Conservation (phyloP, 37 sponge, comb jelly and placozoan genomes). For the Spongia lamella region DNA sequence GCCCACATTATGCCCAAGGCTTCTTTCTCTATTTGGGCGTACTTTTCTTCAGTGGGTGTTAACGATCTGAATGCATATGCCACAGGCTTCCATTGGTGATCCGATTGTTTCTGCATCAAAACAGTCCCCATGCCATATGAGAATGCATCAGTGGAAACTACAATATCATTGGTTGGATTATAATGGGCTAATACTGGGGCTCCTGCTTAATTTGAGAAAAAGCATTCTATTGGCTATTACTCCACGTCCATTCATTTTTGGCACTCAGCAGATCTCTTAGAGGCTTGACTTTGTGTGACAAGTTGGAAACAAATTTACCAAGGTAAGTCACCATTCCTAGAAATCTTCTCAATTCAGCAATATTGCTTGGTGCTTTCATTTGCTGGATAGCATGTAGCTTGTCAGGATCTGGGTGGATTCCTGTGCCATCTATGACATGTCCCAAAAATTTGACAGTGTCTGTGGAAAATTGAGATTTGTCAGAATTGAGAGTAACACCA, state of each 20-base stretch:
- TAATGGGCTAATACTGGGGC: too few species aligned
- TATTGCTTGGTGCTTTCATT: constrained; percentile 20
- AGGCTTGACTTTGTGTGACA: too few species aligned
- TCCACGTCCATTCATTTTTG: constrained; percentile 44
- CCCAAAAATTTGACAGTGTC: constrained; percentile 21
- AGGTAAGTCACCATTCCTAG: constrained; percentile 6
- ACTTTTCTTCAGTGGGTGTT: too few species aligned
- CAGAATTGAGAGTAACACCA: constrained; percentile 22
- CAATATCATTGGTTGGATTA: too few species aligned
- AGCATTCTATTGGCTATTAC: constrained; percentile 18
- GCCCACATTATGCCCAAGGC: too few species aligned
- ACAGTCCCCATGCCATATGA: too few species aligned
- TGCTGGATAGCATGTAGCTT: constrained; percentile 35
- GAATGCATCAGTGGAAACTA: too few species aligned
- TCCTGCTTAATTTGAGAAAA: constrained; percentile 33
- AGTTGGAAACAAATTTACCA: too few species aligned
- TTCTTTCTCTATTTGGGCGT: too few species aligned
- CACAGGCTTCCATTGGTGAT: too few species aligned
- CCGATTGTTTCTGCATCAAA: too few species aligned
- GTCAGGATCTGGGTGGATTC: constrained; percentile 47
- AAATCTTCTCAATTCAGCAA: constrained; percentile 14
- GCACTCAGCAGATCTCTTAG: constrained; percentile 40
- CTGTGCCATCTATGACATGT: constrained; percentile 29
- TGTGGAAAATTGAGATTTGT: constrained; percentile 23
- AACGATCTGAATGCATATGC: too few species aligned